These are phyloP conservation scores for Thera britannica DNA, from an alignment of 2,888 invertebrate species.

Conservation along the genomic window DNA sequence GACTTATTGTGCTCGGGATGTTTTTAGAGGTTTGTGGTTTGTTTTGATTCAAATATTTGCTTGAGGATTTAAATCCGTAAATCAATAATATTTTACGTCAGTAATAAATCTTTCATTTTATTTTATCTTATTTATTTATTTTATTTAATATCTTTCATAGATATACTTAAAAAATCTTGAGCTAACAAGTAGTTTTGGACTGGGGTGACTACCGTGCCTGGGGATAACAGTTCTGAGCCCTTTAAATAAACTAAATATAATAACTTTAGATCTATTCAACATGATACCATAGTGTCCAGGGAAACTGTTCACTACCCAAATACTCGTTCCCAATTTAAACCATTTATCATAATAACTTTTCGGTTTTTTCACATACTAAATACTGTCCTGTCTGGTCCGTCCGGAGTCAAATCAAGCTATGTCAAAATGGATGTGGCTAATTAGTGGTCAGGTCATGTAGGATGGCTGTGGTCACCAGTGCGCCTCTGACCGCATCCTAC, in stretches of 20 bases:
- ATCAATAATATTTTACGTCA: no score
- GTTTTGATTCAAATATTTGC: conserved; percentile 16
- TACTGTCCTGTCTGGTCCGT: conserved; percentile 7
- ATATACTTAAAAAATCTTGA: no score
- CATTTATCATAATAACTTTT: conserved; percentile 3
- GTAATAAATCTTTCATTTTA: no score
- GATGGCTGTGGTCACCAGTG: conserved; percentile 21
- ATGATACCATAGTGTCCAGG: background rate
- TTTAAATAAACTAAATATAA: no score
- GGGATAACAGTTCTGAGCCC: no score
- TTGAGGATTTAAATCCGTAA: background rate
- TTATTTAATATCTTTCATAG: no score
- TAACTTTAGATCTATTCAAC: no score
- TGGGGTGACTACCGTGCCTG: no score
- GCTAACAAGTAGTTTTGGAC: no score
- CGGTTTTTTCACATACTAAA: conserved; percentile 24
- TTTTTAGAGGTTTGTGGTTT: conserved; percentile 10
- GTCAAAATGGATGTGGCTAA: conserved; percentile 15
- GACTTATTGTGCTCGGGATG: conserved; percentile 10
- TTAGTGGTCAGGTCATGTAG: conserved; percentile 16
- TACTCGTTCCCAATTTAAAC: background rate
- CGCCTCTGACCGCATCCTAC: conserved; percentile 28
- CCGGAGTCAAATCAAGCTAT: conserved; percentile 8
- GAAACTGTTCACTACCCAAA: no score
- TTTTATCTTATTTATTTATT: no score